Evolutionary conservation across 2,888 invertebrate genomes (phyloP).

Genomic region (Lasioglossum pauxillum): DNA sequence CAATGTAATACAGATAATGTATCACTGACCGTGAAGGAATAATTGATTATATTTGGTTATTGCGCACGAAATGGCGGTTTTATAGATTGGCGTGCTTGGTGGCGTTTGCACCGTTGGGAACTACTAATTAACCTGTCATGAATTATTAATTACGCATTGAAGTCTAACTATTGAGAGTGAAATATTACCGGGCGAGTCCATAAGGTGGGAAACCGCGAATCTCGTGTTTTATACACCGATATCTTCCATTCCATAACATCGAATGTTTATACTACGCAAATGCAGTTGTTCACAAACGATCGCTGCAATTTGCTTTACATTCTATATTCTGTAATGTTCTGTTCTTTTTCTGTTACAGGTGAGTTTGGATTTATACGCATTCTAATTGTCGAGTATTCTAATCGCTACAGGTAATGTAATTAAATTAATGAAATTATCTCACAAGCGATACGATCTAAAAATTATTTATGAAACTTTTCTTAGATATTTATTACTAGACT

Average conservation of each 20-base stretch:
- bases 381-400: background rate
- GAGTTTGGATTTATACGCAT: background rate
- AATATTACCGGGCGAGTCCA: background rate
- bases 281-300: background rate
- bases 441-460: background rate
- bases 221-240: background rate
- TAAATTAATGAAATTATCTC: background rate
- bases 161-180: background rate
- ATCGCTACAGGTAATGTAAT: background rate
- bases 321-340: background rate
- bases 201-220: background rate
- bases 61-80: slow-evolving; percentile 9
- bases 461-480: background rate
- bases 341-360: background rate
- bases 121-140: background rate
- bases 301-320: background rate
- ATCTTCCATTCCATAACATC: background rate
- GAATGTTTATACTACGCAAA: background rate
- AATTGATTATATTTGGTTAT: slow-evolving; percentile 2
- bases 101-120: background rate
- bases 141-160: slow-evolving; percentile 9
- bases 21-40: background rate
- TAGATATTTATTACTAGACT: background rate
- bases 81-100: background rate
- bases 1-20: slow-evolving; percentile 15